phyloP scores from a whole-genome alignment of 2,113 vertebrate species.

The Bufo bufo region DNA sequence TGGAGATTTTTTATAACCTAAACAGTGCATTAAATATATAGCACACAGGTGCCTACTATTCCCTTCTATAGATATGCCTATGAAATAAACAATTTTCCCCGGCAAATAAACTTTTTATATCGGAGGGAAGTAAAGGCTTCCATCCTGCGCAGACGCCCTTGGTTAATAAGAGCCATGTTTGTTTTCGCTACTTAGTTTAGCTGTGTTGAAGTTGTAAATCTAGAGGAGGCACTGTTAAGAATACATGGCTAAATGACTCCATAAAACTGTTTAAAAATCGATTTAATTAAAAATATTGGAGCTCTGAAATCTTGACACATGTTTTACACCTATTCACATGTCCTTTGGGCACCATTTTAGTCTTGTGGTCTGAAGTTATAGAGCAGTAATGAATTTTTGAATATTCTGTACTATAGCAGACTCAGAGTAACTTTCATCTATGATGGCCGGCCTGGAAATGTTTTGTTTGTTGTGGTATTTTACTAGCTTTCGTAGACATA shows the following conservation, averaged over 20 bases:
- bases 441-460: constrained; percentile 57
- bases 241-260: constrained; percentile 52
- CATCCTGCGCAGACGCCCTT: constrained; percentile 41
- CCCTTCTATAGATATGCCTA: constrained; percentile 60
- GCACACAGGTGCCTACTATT: constrained; percentile 53
- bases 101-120: constrained; percentile 64
- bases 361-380: constrained; percentile 41
- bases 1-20: constrained; percentile 8
- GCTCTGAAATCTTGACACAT: constrained; percentile 59
- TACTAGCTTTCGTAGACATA: constrained; percentile 50
- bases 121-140: constrained; percentile 59
- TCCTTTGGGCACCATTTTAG: constrained; percentile 62
- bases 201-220: constrained; percentile 53
- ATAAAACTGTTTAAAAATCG: constrained; percentile 55
- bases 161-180: constrained; percentile 61
- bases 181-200: constrained; percentile 60
- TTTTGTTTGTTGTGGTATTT: constrained; percentile 56
- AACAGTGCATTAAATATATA: constrained; percentile 56
- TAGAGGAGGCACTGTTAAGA: constrained; percentile 62
- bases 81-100: constrained; percentile 61
- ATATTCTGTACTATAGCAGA: constrained; percentile 59
- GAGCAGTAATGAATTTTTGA: constrained; percentile 58
- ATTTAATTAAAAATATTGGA: constrained; percentile 64
- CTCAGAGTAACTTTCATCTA: neutral
- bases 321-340: constrained; percentile 58